Evolutionary conservation across 2,888 invertebrate genomes (phyloP).

Genomic region (Cheilosia variabilis): DNA sequence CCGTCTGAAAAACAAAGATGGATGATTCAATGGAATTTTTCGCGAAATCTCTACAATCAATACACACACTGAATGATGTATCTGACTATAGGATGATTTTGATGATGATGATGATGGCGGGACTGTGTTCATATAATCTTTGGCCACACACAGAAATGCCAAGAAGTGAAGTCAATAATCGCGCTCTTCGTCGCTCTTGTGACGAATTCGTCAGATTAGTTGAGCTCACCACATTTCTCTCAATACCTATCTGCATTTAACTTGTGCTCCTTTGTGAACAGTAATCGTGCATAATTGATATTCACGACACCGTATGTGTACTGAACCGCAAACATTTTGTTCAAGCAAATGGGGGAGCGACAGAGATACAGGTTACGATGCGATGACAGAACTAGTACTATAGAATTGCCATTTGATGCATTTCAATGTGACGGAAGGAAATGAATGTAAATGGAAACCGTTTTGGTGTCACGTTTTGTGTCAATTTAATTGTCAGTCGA

Average conservation of each 20-base stretch:
- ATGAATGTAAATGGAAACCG: conserved; percentile 60
- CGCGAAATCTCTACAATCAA: conserved; percentile 62
- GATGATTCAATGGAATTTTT: conserved; percentile 56
- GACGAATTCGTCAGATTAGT: conserved; percentile 14
- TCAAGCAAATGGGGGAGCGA: conserved; percentile 47
- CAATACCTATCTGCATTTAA: conserved; percentile 37
- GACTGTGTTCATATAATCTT: conserved; percentile 19
- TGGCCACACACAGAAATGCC: conserved; percentile 13
- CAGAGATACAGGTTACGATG: conserved; percentile 41
- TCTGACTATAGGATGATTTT: neutral
- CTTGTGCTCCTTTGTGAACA: conserved; percentile 42
- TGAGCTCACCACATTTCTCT: conserved; percentile 6
- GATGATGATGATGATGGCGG: neutral
- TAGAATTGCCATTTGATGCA: conserved; percentile 62
- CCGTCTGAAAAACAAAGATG: conserved; percentile 54
- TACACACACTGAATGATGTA: conserved; percentile 36
- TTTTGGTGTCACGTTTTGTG: conserved; percentile 56
- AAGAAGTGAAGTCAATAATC: conserved; percentile 20
- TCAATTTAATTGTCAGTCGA: conserved; percentile 52
- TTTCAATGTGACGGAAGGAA: conserved; percentile 70
- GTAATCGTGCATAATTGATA: conserved; percentile 71
- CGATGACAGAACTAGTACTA: conserved; percentile 49
- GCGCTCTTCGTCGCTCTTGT: neutral
- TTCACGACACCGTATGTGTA: conserved; percentile 65
- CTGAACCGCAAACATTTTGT: conserved; percentile 71